Conservation (phyloP, 2,888 invertebrate species). For the Heteromyza rotundicornis region DNA sequence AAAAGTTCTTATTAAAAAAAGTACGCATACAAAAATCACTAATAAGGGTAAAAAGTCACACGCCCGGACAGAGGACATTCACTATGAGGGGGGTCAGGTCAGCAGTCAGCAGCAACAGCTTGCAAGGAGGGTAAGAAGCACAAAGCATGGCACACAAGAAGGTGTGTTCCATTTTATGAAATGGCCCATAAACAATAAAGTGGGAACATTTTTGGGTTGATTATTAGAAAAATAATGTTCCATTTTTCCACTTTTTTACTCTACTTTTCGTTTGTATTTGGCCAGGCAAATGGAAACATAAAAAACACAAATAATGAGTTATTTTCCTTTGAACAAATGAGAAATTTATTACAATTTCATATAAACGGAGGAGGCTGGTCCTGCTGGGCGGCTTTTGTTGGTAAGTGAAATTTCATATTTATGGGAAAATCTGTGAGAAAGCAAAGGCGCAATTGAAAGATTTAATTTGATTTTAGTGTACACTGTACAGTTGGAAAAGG, state of each 20-base stretch:
- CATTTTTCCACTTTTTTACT: conserved; percentile 34
- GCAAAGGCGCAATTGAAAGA: no score
- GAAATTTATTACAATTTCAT: conserved; percentile 35
- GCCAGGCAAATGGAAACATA: not conserved
- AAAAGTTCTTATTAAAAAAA: not conserved
- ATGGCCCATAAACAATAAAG: conserved; percentile 46
- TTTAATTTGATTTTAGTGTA: no score
- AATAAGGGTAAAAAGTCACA: conserved; percentile 50
- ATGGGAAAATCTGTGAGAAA: no score
- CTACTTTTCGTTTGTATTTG: not conserved
- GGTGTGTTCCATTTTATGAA: conserved; percentile 31
- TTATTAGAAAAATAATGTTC: conserved; percentile 50
- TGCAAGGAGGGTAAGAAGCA: no score
- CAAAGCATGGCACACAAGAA: conserved; percentile 11
- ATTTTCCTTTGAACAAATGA: conserved; percentile 36
- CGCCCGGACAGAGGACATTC: conserved; percentile 22
- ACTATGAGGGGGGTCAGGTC: not conserved
- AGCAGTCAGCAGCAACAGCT: conserved; percentile 25
- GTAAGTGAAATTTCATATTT: no score
- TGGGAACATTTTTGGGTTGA: conserved; percentile 49
- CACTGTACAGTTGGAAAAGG: no score
- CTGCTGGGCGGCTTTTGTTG: not conserved
- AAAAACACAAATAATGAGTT: conserved; percentile 1
- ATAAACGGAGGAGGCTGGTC: not conserved
- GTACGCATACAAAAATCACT: conserved; percentile 28